Percentiles rank a stretch among this genome's conserved stretches.
Evolutionary conservation across 1,140 invertebrate genomes (phyloP).

Genomic region (Euwallacea fornicatus): DNA sequence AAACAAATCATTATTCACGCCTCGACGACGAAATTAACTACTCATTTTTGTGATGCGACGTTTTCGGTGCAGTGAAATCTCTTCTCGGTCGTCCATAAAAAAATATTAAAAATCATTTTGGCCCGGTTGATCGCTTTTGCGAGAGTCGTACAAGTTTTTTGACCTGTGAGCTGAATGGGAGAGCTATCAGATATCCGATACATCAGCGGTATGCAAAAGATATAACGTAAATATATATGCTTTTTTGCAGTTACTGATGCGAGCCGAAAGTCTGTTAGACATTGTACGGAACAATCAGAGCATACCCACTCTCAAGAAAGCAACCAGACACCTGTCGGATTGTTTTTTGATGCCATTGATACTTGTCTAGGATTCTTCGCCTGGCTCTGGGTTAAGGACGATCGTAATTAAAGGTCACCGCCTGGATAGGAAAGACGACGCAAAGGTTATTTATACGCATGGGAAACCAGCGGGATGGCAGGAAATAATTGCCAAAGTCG

Average conservation of each 20-base stretch:
- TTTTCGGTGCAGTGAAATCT: slow-evolving; percentile 2
- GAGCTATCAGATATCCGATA: slow-evolving; percentile 32
- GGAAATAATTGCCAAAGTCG: neutral
- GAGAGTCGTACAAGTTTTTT: slow-evolving; percentile 24
- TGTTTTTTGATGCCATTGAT: slow-evolving; percentile 31
- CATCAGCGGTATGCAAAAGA: slow-evolving; percentile 30
- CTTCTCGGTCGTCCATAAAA: neutral
- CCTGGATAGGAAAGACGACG: neutral
- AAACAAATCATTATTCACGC: neutral
- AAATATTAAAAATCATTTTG: slow-evolving; percentile 1
- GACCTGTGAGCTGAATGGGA: slow-evolving; percentile 21
- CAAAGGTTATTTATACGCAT: neutral
- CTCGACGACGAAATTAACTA: neutral
- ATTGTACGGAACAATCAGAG: slow-evolving; percentile 41
- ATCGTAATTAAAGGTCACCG: neutral
- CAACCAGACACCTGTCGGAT: slow-evolving; percentile 28
- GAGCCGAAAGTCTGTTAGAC: slow-evolving; percentile 40
- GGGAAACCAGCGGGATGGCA: slow-evolving; percentile 1
- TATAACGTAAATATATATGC: slow-evolving; percentile 34
- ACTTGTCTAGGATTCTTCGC: slow-evolving; percentile 11
- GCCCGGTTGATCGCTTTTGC: neutral
- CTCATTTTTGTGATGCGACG: neutral
- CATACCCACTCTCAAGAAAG: slow-evolving; percentile 40
- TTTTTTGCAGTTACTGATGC: slow-evolving; percentile 40
- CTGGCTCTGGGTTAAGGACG: neutral